Evolutionary conservation across 92 coral and sea anemone genomes (phyloP), one percentile per base, ranked within the genome.

Genomic region (Zoanthus sociatus): DNA sequence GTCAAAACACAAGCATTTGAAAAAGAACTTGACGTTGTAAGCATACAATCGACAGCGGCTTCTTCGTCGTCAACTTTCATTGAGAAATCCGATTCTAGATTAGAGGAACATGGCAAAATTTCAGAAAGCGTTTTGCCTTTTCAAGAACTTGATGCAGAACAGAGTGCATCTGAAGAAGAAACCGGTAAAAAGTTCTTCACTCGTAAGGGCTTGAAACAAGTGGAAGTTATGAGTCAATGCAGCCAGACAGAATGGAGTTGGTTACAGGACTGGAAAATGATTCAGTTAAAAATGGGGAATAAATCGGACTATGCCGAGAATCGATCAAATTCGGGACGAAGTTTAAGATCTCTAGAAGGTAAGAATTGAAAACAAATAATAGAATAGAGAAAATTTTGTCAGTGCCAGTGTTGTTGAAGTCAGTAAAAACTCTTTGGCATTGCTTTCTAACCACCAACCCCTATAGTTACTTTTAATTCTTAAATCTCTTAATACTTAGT

Each of bases 181-280:
- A 50, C 47, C 37, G 85, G 66, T 30, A 67, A 53, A 33, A 47
- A 47, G 60, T 30, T 81, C 2, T 64, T 81, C 37, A 63, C 85
- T 46, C 85, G 73, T 55, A 46, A 44, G 8, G 85, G 85, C 54
- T 18, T 7, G 6, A 76, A 81, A 26, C 73, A 66, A 69, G 85
- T 81, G 61, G 85, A 81, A 69, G 85, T 81, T 26, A 17, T 81
- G 9, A 81, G 76, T 47, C 85, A 81, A 18, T 81, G 85, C 47
- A 45, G 75, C 30, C 85, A 81, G 44, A 81, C 85, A n/a, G 75
- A 81, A 5, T 81, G 85, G 85, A 81, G 85, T 44, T 81, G 75
- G 75, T 60, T 81, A 6, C 85, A 81, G 47, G 85, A 81, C 42
- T 63, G 70, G 85, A 81, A 81, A 30, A 21, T 81, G 60, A 81